Evolutionary conservation across 2,888 invertebrate genomes (phyloP), one percentile per base, ranked within the genome.

Genomic region (Nysson spinosus): DNA sequence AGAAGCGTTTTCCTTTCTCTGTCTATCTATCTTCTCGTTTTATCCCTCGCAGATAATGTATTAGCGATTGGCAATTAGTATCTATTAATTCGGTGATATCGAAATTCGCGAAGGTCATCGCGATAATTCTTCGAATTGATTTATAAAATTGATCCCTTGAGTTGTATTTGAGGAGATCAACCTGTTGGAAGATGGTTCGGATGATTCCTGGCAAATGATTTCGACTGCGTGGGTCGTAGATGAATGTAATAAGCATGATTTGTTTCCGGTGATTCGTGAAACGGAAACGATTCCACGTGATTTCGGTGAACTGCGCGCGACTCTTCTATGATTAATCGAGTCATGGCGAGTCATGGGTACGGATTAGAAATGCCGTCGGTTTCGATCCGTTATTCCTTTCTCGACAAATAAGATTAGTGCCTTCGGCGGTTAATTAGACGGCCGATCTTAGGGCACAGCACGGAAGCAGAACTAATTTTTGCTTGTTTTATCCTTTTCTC

Each of bases 231-330:
- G 75, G 57, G 73, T 51, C 70, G 72, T 62, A 66, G 73, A 70
- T 67, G 79, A 79, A 75, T 79, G 82, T 81, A 81, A 82, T 82
- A 81, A 81, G 78, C 78, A 82, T 81, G 77, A 82, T 82, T n/a
- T 82, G 79, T 81, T 82, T 81, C 80, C 81, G 77, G 78, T 76
- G 80, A 80, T 80, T 75, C 69, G 52, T 67, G 69, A 72, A 72
- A 72, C 73, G 58, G 65, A 74, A 70, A 75, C 72, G 75, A 77
- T 77, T 77, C 72, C 70, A 66, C 67, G 66, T 65, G 66, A 46
- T 60, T 34, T 17, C 19, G 20, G 4, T n/a, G 22, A 17, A 7
- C 42, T 32, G 11, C 26, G 55, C 40, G 67, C 69, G 67, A 66
- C 77, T 71, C 73, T 72, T 65, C 69, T 68, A 73, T 78, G 76